A percentile compares a stretch with the other conserved stretches of the same genome.
Evolutionary conservation across 1,140 invertebrate genomes (phyloP).

Genomic region (Manduca sexta): DNA sequence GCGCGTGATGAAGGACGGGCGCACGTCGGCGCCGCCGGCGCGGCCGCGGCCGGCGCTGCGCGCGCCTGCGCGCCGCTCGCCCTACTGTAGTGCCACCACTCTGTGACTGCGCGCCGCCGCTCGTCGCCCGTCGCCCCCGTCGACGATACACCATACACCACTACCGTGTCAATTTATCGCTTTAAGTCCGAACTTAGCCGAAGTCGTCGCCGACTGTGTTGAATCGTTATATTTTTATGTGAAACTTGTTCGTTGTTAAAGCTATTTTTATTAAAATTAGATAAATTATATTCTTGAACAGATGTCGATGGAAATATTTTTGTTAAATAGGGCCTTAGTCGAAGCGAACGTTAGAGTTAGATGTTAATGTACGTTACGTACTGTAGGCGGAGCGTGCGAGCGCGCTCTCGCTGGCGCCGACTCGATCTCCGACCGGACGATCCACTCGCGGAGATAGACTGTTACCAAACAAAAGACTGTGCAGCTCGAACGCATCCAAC

Average conservation of each 20-base stretch:
- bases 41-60: constrained; percentile 25
- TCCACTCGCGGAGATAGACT: constrained; percentile 42
- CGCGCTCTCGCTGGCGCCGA: constrained; percentile 51
- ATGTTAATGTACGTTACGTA: constrained; percentile 58
- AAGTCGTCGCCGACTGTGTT: constrained; percentile 50
- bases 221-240: constrained; percentile 59
- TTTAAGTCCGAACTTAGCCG: constrained; percentile 58
- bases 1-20: constrained; percentile 81
- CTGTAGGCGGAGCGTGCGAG: constrained; percentile 52
- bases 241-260: constrained; percentile 65
- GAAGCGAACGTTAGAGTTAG: constrained; percentile 46
- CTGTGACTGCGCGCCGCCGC: constrained; percentile 38
- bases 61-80: constrained; percentile 15
- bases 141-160: constrained; percentile 28
- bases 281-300: constrained; percentile 60
- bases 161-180: constrained; percentile 62
- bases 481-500: constrained; percentile 62
- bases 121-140: constrained; percentile 8
- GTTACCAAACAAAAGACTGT: constrained; percentile 60
- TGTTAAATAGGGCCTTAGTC: constrained; percentile 63
- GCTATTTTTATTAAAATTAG: constrained; percentile 64
- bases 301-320: constrained; percentile 58
- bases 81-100: constrained; percentile 58
- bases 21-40: constrained; percentile 60
- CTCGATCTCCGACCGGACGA: constrained; percentile 17